Conservation (phyloP, 1,140 invertebrate species). For the Eulimnadia texana region DNA sequence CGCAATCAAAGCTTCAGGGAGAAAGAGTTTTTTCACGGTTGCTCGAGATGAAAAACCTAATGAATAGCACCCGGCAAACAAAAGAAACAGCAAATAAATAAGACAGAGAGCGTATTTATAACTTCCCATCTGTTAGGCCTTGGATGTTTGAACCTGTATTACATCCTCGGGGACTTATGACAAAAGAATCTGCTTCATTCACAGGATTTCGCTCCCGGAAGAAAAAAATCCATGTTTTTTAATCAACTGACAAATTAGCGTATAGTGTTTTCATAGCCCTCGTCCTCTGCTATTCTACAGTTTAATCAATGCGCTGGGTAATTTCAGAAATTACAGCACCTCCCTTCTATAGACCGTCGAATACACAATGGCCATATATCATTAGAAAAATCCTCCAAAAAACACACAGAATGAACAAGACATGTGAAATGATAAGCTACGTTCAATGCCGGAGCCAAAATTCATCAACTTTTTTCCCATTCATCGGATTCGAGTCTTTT, state of each 20-base stretch:
- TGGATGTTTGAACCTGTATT: too few relatives aligned
- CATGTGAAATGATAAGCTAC: not conserved
- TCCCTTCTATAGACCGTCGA: not conserved
- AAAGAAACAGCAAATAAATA: not conserved
- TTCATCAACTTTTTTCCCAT: not conserved
- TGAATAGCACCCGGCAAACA: not conserved
- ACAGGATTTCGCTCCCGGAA: too few relatives aligned
- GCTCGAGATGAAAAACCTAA: not conserved
- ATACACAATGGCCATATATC: not conserved
- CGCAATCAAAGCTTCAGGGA: too few relatives aligned
- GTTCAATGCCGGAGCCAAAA: not conserved
- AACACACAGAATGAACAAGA: not conserved
- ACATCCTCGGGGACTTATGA: too few relatives aligned
- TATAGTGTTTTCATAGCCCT: not conserved
- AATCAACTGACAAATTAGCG: too few relatives aligned
- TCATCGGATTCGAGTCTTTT: not conserved
- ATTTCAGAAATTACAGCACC: not conserved
- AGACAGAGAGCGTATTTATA: not conserved
- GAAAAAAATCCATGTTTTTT: too few relatives aligned
- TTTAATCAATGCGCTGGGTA: not conserved
- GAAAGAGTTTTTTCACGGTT: too few relatives aligned
- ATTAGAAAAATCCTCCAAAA: not conserved
- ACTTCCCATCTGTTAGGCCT: not conserved
- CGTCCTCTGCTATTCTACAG: not conserved
- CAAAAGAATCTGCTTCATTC: too few relatives aligned